Percentiles rank a stretch among this genome's conserved stretches.
These are phyloP conservation scores for Chaetodon trifascialis DNA, from an alignment of 2,113 vertebrate species.

Conservation along the genomic window DNA sequence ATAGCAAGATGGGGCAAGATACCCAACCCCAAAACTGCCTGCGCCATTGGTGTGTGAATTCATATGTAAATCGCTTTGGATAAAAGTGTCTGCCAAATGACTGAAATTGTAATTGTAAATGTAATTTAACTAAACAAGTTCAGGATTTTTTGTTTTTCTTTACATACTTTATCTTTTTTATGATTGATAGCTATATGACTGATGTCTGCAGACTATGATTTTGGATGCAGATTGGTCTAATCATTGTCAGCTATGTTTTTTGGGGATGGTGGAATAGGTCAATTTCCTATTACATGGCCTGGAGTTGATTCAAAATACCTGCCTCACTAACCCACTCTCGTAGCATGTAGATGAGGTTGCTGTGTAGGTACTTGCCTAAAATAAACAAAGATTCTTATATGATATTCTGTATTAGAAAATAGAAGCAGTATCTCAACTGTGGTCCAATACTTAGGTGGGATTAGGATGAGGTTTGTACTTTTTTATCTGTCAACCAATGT, in stretches of 20 bases:
- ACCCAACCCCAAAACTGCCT: no score
- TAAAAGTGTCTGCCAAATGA: no score
- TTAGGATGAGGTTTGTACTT: conserved; percentile 24
- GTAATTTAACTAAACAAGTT: background rate
- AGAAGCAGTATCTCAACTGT: background rate
- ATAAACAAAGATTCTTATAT: conserved; percentile 1
- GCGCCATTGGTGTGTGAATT: no score
- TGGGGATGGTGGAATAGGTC: background rate
- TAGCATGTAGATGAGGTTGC: background rate
- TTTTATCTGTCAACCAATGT: conserved; percentile 12
- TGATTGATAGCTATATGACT: no score
- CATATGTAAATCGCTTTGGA: no score
- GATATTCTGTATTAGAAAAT: background rate
- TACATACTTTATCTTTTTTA: background rate
- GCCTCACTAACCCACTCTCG: background rate
- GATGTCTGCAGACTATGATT: background rate
- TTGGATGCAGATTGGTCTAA: background rate
- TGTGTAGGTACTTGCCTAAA: background rate
- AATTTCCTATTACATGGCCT: background rate
- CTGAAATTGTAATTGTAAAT: background rate
- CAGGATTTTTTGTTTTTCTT: background rate
- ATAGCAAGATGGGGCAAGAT: no score
- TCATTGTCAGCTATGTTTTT: background rate
- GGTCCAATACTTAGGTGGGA: conserved; percentile 19
- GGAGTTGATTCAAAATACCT: background rate